These are phyloP conservation scores for Brachionus plicatilis DNA, from an alignment of 1,140 invertebrate species.

Conservation along the genomic window DNA sequence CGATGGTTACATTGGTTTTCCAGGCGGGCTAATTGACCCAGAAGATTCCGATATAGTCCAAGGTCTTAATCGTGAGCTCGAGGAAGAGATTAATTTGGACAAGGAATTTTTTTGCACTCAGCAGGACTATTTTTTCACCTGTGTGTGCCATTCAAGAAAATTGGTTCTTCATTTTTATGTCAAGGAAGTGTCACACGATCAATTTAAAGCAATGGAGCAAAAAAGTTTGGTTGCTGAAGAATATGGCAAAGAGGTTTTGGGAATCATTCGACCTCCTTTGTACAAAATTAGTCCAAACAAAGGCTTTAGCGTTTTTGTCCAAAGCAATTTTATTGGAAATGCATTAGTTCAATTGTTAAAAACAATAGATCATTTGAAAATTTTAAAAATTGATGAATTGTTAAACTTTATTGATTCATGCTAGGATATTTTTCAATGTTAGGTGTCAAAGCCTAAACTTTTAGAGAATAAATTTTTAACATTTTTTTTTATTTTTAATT, in stretches of 20 bases:
- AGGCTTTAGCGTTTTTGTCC: constrained; percentile 1
- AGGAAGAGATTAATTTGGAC: constrained; percentile 60
- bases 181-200: constrained; percentile 54
- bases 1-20: constrained; percentile 62
- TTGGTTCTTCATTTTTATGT: constrained; percentile 59
- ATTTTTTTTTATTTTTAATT: not conserved
- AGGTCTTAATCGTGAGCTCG: constrained; percentile 59
- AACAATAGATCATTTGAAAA: not conserved
- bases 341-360: not conserved
- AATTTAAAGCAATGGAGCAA: constrained; percentile 55
- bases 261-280: constrained; percentile 18
- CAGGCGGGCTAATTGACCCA: constrained; percentile 59
- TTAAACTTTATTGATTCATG: not conserved
- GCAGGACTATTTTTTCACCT: constrained; percentile 47
- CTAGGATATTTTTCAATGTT: not conserved
- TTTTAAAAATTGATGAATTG: not conserved
- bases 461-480: not conserved
- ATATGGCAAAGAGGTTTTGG: constrained; percentile 56
- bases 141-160: constrained; percentile 49
- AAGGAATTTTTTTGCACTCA: constrained; percentile 45
- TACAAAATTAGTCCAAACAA: not conserved
- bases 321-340: constrained; percentile 34
- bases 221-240: constrained; percentile 50
- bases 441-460: constrained; percentile 6
- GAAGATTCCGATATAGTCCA: constrained; percentile 47